Evolutionary conservation across 2,797 vertebrate species (phyloP), one percentile per base, ranked within the genome.

Genomic region (Premnoplex brunnescens): DNA sequence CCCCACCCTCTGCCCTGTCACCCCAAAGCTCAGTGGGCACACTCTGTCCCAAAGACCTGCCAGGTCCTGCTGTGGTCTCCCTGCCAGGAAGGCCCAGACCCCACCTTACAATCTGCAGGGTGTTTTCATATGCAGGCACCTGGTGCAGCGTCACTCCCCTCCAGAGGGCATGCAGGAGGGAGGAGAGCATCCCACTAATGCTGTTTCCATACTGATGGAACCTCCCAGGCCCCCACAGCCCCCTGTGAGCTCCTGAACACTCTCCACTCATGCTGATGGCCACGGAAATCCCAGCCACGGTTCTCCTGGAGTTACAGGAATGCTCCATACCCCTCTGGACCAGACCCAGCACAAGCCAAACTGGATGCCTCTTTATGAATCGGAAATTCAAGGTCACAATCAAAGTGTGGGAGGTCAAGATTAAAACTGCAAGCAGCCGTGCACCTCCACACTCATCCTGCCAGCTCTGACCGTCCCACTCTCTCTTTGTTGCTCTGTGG

Each of bases 341-440:
- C 68, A 77, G 54, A 21, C 32, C n/a, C 51, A 81, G 32, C 0
- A 6, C 43, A 30, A 92, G 63, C 18, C 83, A 73, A 46, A 24
- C 39, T 37, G 36, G 37, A 36, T 59, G 58, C 62, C 85, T 59
- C 52, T 71, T 51, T 20, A 52, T 12, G 43, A 72, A 78, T 6
- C 1, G 0, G 64, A 72, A 92, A 84, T 49, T 15, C 26, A 14
- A 75, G 55, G 62, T 67, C 58, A 63, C 28, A 24, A 6, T 12
- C 34, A 32, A 69, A 76, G 87, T 34, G 64, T 2, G 63, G 91
- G 54, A 92, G 89, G 85, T 64, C 44, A 76, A 75, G 92, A 92
- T 8, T 12, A 36, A 72, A 63, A 34, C 58, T 34, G 58, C 52
- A 90, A 39, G 2, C 51, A 43, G 66, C 48, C 43, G 49, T 1